These are phyloP conservation scores for Hippocampus guttulatus DNA, from an alignment of 2,113 vertebrate species.

Conservation along the genomic window DNA sequence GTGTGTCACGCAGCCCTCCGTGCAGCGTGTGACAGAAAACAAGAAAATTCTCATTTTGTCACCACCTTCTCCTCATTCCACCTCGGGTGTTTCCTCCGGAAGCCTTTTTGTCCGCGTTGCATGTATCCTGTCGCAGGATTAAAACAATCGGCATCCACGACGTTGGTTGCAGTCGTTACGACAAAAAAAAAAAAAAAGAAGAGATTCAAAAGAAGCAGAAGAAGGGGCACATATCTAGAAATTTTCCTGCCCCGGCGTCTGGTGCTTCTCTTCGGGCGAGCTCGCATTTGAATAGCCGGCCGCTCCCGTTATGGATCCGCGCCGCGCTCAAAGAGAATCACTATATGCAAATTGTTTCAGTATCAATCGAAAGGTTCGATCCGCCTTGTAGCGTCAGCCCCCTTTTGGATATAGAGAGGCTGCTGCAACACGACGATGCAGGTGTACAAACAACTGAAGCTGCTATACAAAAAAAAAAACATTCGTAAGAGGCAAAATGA, in stretches of 20 bases:
- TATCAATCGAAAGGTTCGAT: conserved; percentile 99
- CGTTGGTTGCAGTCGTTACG: no score
- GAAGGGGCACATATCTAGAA: conserved; percentile 42
- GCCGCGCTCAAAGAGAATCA: conserved; percentile 91
- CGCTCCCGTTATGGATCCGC: conserved; percentile 87
- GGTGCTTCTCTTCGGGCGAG: conserved; percentile 74
- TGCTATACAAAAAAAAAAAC: not conserved
- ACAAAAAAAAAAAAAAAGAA: not conserved
- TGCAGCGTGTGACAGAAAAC: conserved; percentile 18
- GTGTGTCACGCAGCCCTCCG: conserved; percentile 36
- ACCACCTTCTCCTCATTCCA: not conserved
- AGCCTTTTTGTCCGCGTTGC: conserved; percentile 5
- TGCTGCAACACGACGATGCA: conserved; percentile 47
- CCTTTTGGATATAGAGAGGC: conserved; percentile 65
- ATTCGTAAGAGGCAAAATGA: not conserved
- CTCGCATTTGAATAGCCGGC: conserved; percentile 91
- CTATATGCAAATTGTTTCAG: conserved; percentile 99
- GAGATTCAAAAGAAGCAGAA: conserved; percentile 8
- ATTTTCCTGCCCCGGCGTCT: conserved; percentile 53
- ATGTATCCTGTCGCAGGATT: conserved; percentile 15
- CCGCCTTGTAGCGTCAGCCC: conserved; percentile 86
- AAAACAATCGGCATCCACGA: conserved; percentile 2
- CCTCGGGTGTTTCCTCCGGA: not conserved
- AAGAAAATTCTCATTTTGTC: conserved; percentile 23
- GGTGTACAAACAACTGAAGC: not conserved